Base-by-base conservation (phyloP, 2,797 vertebrate species). In the Netta rufina region DNA sequence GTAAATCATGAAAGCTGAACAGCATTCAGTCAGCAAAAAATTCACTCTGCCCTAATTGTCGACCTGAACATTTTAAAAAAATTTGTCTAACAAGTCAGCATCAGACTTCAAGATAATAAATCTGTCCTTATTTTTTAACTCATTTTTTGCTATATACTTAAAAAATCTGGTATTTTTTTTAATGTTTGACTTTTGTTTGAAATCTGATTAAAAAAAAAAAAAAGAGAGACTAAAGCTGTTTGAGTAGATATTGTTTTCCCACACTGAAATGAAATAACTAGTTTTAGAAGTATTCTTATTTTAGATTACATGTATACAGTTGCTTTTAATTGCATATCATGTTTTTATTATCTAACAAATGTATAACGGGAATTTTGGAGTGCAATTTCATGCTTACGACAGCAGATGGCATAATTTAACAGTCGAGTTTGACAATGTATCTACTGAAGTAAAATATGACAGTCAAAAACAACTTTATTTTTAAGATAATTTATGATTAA, bases 361-460 rank as follows among this genome's bases (percentile, higher is more conserved):
- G 2, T 1, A 0, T 0, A 1, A 24, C 41, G 74, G 20, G 28
- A 83, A 13, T 69, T 56, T 41, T 21, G 36, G 13, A 1, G 6
- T 93, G 93, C 57, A 80, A 41, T 90, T 79, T 77, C 5, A 8
- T 28, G 13, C 1, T 5, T 65, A 3, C 11, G 87, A 69, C 97
- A 96, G 96, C 93, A 97, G 97, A 72, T 97, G 97, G 96, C 97
- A 90, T 43, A 75, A 53, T 84, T 70, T 47, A 95, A 73, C 89
- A 93, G 36, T 4, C 7, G 24, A 87, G 32, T 36, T 41, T 15
- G 27, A 69, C 1, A 3, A 33, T 28, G 51, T 57, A 22, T 24
- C 33, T 18, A 1, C 53, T 38, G 56, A 85, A 54, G 18, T 32
- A 43, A 33, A 69, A 3, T 14, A 11, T 2, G 2, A 19, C 39